Base-by-base conservation (phyloP, 1,140 invertebrate species). In the Medauroidea extradentata region DNA sequence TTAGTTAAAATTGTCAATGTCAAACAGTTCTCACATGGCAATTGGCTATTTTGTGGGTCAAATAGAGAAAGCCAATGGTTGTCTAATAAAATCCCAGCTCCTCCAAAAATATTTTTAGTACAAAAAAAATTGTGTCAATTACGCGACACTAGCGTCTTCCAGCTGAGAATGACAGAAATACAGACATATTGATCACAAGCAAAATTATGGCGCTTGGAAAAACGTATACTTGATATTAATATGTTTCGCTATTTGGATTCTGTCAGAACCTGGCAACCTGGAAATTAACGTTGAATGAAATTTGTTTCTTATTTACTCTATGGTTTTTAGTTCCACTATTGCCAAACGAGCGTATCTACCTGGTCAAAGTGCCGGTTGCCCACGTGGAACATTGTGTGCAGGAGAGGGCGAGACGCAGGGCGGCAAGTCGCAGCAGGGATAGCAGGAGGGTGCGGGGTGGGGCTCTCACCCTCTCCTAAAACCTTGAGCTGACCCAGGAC, bases 381-480 rank as follows among this genome's bases (percentile, higher is more conserved):
- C 43, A 90, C 88, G 62, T 87, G 86, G 67, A 90, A 90, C 87
- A 90, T 89, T 18, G 82, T 82, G 65, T 87, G 83, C 2, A 88
- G 71, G 2, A 90, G 72, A 0, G 81, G 78, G 83, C 80, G n/a
- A 72, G 24, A 38, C 29, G 51, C 13, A 58, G 62, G n/a, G 49
- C 60, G 49, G 61, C 43, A 51, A 59, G 46, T 58, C 53, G 52
- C 72, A 56, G 24, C 34, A 21, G 56, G 76, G 34, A 81, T 65
- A 18, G 76, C 70, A 5, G 75, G 74, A 1, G 79, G 76, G 52
- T 70, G 59, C 13, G 65, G 58, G n/a, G 66, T 61, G 42, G 72
- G 65, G 2, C 61, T 46, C 43, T 72, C 51, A n/a, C 75, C 66
- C 46, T 58, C 69, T 54, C 53, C 56, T 7, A 19, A 66, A 51